Evolutionary conservation across 2,797 vertebrate species (phyloP).

Genomic region (Graptemys geographica): DNA sequence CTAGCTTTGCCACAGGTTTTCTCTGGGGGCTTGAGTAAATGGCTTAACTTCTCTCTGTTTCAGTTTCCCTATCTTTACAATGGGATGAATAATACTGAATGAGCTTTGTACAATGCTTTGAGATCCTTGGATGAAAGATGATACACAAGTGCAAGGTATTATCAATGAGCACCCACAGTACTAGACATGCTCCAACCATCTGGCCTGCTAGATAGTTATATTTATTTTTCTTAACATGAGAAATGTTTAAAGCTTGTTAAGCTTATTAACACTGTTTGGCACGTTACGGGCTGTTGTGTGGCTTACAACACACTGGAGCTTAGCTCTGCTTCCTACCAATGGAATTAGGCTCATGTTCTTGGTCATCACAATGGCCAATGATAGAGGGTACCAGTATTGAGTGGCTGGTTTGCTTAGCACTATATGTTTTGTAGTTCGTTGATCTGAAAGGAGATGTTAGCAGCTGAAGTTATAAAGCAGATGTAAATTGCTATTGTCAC

Average conservation of each 20-base stretch:
- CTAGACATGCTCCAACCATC: not conserved
- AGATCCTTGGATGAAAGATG: not conserved
- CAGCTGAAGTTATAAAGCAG: not conserved
- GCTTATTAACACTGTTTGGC: not conserved
- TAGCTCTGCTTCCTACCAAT: not conserved
- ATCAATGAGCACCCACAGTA: not conserved
- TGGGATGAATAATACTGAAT: not conserved
- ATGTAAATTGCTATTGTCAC: not conserved
- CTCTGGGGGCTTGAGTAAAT: not conserved
- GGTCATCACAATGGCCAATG: not conserved
- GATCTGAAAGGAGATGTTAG: not conserved
- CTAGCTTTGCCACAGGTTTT: not conserved
- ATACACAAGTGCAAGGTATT: not conserved
- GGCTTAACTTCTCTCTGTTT: not conserved
- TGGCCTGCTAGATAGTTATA: not conserved
- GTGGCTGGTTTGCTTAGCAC: not conserved
- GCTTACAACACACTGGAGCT: not conserved
- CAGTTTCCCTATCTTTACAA: not conserved
- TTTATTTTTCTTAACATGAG: not conserved
- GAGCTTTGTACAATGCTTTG: not conserved
- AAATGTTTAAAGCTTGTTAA: not conserved
- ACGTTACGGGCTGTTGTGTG: not conserved
- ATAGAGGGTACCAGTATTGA: not conserved
- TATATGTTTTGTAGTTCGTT: accelerated
- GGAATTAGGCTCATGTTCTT: not conserved